Evolutionary conservation across 1,140 invertebrate genomes (phyloP).

Genomic region (Brachionus sp.): DNA sequence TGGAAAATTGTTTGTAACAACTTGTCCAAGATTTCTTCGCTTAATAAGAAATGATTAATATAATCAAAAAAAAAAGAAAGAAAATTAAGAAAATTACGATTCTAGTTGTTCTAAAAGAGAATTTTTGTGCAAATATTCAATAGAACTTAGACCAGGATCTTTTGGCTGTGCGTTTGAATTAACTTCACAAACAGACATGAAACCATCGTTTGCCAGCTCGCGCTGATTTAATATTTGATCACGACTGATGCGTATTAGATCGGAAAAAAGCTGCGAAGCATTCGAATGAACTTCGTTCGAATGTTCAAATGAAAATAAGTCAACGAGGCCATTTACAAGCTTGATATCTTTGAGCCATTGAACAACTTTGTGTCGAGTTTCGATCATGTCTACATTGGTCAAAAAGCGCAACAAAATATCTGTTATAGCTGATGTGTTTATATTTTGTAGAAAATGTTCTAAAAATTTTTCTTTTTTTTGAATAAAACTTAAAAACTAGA

Average conservation of each 20-base stretch:
- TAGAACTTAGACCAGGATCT: background rate
- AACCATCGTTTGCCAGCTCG: conserved; percentile 63
- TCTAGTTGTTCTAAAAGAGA: conserved; percentile 69
- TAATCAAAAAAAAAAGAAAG: background rate
- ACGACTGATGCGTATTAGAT: conserved; percentile 70
- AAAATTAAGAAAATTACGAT: conserved; percentile 64
- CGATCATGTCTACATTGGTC: conserved; percentile 74
- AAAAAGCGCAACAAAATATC: conserved; percentile 83
- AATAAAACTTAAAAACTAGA: conserved; percentile 81
- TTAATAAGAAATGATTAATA: too few relatives aligned
- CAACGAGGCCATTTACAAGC: background rate
- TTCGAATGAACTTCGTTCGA: conserved; percentile 68
- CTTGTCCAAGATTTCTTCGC: conserved; percentile 34
- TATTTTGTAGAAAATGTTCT: conserved; percentile 76
- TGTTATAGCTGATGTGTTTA: conserved; percentile 89
- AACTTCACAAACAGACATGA: background rate
- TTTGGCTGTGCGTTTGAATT: background rate
- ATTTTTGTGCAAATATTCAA: conserved; percentile 52
- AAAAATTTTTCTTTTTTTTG: conserved; percentile 80
- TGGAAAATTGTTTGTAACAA: background rate
- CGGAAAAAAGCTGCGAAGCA: conserved; percentile 75
- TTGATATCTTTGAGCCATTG: conserved; percentile 55
- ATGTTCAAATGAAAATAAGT: background rate
- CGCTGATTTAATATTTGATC: conserved; percentile 63
- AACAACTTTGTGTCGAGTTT: conserved; percentile 74